Percentiles rank a stretch among this genome's conserved stretches.
phyloP scores from a whole-genome alignment of 2,888 invertebrate species.

The Mythimna lalbum region DNA sequence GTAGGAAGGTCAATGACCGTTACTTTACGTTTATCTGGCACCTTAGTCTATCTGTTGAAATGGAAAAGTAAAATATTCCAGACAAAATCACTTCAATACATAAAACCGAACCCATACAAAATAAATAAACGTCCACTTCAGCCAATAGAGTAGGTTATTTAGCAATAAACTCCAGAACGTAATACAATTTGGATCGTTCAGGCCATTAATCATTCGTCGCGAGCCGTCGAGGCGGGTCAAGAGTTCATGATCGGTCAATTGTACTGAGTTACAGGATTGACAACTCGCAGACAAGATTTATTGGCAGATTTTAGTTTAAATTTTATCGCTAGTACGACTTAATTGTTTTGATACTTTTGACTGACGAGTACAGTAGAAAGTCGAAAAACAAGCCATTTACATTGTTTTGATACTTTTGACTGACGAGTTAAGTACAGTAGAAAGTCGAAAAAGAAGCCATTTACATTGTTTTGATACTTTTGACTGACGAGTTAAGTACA shows the following conservation, averaged over 20 bases:
- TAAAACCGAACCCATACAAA: conserved; percentile 10
- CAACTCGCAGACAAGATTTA: conserved; percentile 28
- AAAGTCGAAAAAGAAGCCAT: background rate
- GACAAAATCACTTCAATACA: background rate
- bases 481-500: background rate
- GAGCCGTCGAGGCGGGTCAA: conserved; percentile 63
- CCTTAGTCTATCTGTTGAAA: too few species aligned
- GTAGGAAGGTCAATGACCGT: too few species aligned
- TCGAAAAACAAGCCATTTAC: background rate
- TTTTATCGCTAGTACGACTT: background rate
- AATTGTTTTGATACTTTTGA: background rate
- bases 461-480: background rate
- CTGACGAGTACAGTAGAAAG: background rate
- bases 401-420: background rate
- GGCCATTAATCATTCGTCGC: conserved; percentile 65
- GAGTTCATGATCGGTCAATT: conserved; percentile 69
- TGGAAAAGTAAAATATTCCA: background rate
- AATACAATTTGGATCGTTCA: conserved; percentile 55
- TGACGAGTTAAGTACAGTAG: background rate
- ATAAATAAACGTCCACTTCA: conserved; percentile 33
- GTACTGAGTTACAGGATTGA: conserved; percentile 34
- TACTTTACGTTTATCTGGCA: too few species aligned
- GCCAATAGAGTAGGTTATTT: conserved; percentile 52
- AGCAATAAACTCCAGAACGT: conserved; percentile 44
- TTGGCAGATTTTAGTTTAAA: conserved; percentile 20